These are phyloP conservation scores for Perithous albicinctus DNA, from an alignment of 2,888 invertebrate genomes.

Conservation along the genomic window DNA sequence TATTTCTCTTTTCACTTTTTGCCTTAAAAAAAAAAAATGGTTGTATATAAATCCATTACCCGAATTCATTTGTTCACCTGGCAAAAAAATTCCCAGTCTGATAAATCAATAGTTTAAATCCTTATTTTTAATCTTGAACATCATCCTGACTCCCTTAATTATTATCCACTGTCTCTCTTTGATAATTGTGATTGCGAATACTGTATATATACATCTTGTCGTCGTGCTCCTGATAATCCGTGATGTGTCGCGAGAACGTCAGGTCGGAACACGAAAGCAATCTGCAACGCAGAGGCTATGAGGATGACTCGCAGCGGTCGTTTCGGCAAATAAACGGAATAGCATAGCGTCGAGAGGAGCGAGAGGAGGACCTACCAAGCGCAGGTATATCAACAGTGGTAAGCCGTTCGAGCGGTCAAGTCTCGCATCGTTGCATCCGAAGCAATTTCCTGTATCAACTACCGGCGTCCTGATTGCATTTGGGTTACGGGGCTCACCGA, in stretches of 20 bases:
- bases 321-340: constrained; percentile 11
- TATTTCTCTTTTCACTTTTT: no score
- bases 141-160: no score
- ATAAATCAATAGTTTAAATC: no score
- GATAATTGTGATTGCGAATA: no score
- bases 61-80: no score
- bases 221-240: not conserved
- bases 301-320: constrained; percentile 7
- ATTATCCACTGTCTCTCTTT: no score
- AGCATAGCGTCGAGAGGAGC: not conserved
- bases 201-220: not conserved
- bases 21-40: no score
- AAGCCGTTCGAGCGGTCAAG: constrained; percentile 40
- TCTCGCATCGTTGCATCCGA: constrained; percentile 55
- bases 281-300: not conserved
- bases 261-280: not conserved
- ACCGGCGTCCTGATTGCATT: constrained; percentile 56
- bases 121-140: no score
- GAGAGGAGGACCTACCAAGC: no score
- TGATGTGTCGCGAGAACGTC: not conserved
- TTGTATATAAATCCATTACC: no score
- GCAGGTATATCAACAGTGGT: constrained; percentile 21
- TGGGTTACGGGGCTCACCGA: constrained; percentile 35
- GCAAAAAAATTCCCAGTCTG: no score
- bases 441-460: constrained; percentile 61